phyloP scores from a whole-genome alignment of 64 coral and sea anemone genomes.

The Montipora capricornis region DNA sequence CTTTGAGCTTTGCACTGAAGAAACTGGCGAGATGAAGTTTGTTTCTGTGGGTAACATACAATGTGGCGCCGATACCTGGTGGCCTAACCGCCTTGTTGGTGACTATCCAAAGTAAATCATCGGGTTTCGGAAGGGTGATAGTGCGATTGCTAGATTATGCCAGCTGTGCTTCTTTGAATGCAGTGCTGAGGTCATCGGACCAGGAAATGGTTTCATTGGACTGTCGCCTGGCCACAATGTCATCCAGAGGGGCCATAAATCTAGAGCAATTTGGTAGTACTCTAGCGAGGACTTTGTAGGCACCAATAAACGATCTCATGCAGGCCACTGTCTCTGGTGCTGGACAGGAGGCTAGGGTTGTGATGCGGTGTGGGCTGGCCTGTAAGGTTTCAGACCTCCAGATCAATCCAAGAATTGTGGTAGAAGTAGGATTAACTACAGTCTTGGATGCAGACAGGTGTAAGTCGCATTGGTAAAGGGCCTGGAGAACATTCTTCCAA shows the following conservation, averaged over 20 bases:
- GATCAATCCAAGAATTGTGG: constrained; percentile 42
- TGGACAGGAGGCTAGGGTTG: constrained; percentile 11
- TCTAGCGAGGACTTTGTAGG: constrained; percentile 16
- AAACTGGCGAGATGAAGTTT: constrained; percentile 27
- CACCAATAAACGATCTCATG: constrained; percentile 2
- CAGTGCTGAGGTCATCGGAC: neutral
- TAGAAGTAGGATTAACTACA: constrained; percentile 1
- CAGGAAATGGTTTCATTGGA: constrained; percentile 25
- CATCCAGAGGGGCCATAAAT: neutral
- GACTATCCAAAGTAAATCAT: constrained; percentile 26
- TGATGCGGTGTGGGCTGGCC: neutral
- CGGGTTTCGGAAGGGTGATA: neutral
- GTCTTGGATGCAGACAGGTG: constrained; percentile 25
- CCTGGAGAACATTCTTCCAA: neutral
- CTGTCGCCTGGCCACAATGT: neutral
- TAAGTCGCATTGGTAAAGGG: constrained; percentile 18
- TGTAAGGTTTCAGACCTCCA: neutral
- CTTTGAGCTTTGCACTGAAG: constrained; percentile 51
- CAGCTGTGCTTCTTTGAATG: neutral
- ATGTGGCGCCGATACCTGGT: constrained; percentile 28
- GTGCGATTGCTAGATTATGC: neutral
- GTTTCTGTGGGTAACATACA: constrained; percentile 18
- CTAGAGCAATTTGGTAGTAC: constrained; percentile 12
- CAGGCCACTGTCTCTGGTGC: neutral
- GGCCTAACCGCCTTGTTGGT: neutral